A percentile compares a stretch with the other conserved stretches of the same genome.
These are phyloP conservation scores for Beris morrisii DNA, from an alignment of 2,888 invertebrate species.

Conservation along the genomic window DNA sequence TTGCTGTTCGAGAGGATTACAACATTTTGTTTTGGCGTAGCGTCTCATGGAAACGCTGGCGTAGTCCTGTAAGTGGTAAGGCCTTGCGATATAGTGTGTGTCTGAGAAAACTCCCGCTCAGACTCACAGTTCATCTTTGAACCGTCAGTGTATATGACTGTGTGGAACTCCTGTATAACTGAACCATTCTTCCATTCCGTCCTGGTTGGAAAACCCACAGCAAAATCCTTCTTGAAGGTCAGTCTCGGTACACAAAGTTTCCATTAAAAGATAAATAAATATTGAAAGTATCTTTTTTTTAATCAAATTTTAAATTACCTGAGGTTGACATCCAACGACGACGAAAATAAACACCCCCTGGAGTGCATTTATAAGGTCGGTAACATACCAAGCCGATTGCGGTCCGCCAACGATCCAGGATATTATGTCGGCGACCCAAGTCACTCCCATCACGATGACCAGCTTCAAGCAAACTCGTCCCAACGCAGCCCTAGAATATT, in stretches of 20 bases:
- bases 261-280: neutral
- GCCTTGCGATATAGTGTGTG: too few species aligned
- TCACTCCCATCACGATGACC: constrained; percentile 79
- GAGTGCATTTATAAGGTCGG: constrained; percentile 81
- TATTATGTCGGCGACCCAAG: constrained; percentile 79
- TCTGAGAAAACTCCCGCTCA: too few species aligned
- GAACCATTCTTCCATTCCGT: too few species aligned
- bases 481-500: constrained; percentile 69
- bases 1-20: too few species aligned
- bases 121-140: too few species aligned
- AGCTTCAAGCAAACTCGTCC: constrained; percentile 84
- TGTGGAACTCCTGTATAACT: too few species aligned
- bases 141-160: too few species aligned
- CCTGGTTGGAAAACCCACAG: too few species aligned
- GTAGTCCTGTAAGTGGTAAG: too few species aligned
- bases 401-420: constrained; percentile 84
- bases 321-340: constrained; percentile 86
- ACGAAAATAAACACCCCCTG: constrained; percentile 88
- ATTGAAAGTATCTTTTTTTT: neutral
- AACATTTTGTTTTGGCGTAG: too few species aligned
- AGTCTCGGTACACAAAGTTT: neutral
- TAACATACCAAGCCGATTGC: constrained; percentile 78
- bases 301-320: constrained; percentile 57
- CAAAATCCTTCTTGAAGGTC: too few species aligned
- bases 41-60: too few species aligned